Base-by-base conservation (phyloP, 2,113 vertebrate genomes). In the Sphyrna mokarran region DNA sequence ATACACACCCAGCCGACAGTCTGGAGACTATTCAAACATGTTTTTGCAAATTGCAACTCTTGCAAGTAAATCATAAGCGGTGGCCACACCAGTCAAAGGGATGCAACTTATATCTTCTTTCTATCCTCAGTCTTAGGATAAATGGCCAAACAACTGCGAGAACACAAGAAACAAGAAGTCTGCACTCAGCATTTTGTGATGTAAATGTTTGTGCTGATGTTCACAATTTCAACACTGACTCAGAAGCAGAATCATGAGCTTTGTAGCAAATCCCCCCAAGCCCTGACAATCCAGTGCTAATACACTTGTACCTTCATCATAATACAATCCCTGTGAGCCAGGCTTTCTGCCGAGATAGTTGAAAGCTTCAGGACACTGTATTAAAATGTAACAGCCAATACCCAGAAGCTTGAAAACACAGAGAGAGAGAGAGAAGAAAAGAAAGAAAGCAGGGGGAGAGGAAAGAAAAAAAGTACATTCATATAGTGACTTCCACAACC, bases 221-320 rank as follows among this genome's bases (percentile, higher is more conserved):
- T 90, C 54, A 58, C 48, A 14, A 61, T 90, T 90, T 61, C 54
- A 90, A 61, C 54, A 1, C 54, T 58, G 16, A 54, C 33, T 63
- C 61, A n/a, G 80, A 43, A 43, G 54, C 13, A 91, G 58, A 61
- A 63, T 91, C 33, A 63, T 7, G 18, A 91, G 58, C 33, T 91
- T 91, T 91, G 16, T n/a, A 61, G 61, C 89, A 91, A 91, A 91
- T 91, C 87, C 87, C 5, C 86, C 14, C 54, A 63, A 63, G 87
- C 29, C 14, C 14, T 91, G 87, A 91, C 29, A 91, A 33, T n/a
- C 58, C 87, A 91, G 54, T n/a, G 87, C 5, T 61, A 61, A 63
- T 91, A 37, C 89, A 90, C 87, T 61, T 90, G 87, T 90, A 91
- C 13, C 54, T 29, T 63, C 87, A 4, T 63, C 87, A 91, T n/a